phyloP scores from a whole-genome alignment of 2,888 invertebrate species.

The Xanthorhoe designata region DNA sequence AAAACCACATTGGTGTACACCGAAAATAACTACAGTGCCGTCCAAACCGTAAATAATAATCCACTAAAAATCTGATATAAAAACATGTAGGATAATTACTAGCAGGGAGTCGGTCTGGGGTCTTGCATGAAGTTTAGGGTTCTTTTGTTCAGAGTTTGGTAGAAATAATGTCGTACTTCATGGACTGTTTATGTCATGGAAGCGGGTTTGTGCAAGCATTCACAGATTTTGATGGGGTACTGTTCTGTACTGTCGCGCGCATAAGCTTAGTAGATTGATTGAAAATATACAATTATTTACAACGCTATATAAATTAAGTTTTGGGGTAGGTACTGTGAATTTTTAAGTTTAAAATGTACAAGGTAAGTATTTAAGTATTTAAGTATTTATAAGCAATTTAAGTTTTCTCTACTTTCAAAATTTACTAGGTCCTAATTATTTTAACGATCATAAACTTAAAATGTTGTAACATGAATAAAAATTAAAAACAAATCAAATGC shows the following conservation, averaged over 20 bases:
- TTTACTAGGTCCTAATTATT: no score
- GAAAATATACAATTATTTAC: background rate
- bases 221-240: conserved; percentile 84
- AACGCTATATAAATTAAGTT: no score
- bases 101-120: conserved; percentile 75
- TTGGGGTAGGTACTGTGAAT: no score
- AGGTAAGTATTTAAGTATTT: no score
- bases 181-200: conserved; percentile 83
- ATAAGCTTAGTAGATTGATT: conserved; percentile 34
- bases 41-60: conserved; percentile 81
- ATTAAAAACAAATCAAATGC: no score
- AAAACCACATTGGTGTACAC: conserved; percentile 42
- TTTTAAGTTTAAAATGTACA: no score
- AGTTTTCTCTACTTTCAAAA: no score
- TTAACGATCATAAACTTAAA: no score
- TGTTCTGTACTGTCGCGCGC: conserved; percentile 63
- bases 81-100: conserved; percentile 84
- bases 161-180: conserved; percentile 72
- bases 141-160: conserved; percentile 52
- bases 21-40: conserved; percentile 46
- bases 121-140: conserved; percentile 66
- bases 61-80: conserved; percentile 81
- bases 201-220: conserved; percentile 86
- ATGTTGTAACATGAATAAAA: no score
- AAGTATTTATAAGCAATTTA: no score